These are phyloP conservation scores for Puffinus mauretanicus DNA, from an alignment of 2,113 vertebrate species.

Conservation along the genomic window DNA sequence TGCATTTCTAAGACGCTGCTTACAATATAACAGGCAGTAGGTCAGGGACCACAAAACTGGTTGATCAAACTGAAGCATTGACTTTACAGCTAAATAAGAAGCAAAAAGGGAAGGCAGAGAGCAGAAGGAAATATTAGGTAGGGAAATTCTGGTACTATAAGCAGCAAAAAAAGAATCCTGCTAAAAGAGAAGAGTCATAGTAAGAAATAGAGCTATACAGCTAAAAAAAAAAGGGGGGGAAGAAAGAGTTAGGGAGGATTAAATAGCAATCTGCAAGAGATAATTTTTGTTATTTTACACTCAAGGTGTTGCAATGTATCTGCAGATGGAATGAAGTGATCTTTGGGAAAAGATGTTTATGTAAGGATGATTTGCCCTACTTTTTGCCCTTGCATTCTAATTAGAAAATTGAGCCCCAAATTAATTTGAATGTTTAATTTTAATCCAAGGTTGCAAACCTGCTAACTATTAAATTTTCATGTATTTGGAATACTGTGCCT, in stretches of 20 bases:
- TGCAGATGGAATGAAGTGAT: not conserved
- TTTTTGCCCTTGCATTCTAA: not conserved
- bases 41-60: not conserved
- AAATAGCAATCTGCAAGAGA: not conserved
- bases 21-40: not conserved
- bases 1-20: not conserved
- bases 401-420: not conserved
- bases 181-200: not conserved
- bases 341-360: not conserved
- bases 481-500: not conserved
- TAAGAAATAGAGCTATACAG: not conserved
- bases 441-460: not conserved
- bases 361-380: not conserved
- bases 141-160: not conserved
- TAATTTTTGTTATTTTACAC: not conserved
- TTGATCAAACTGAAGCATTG: not conserved
- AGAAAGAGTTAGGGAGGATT: not conserved
- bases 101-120: not conserved
- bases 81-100: not conserved
- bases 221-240: fast-evolving
- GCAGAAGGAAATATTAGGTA: not conserved
- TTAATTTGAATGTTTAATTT: not conserved
- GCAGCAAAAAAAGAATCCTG: not conserved
- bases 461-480: not conserved
- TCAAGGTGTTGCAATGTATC: not conserved